Conservation (phyloP, 2,113 vertebrate genomes). For the Ancistrus triradiatus region DNA sequence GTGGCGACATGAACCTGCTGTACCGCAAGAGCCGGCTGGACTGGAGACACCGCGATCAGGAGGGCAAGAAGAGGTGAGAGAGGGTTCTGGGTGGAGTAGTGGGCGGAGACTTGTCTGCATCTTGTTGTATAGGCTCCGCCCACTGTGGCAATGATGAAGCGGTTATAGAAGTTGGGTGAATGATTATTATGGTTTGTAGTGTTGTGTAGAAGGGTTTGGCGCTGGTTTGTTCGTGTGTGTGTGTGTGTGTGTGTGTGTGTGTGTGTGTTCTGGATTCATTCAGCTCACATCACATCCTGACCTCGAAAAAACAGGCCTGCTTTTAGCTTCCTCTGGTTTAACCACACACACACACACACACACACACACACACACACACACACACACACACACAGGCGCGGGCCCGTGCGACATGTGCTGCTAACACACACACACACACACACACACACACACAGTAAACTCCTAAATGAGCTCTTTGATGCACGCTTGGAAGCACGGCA, state of each 20-base stretch:
- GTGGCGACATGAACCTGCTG: conserved; percentile 77
- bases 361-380: background rate
- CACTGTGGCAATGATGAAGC: no score
- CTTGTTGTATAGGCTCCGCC: no score
- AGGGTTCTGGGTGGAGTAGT: background rate
- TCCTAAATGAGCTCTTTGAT: conserved; percentile 48
- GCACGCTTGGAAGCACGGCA: conserved; percentile 36
- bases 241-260: no score
- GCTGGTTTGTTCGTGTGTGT: no score
- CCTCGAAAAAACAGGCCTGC: no score
- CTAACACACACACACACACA: conserved; percentile 31
- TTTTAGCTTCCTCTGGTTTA: conserved; percentile 49
- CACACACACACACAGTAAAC: conserved; percentile 43
- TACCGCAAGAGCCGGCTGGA: conserved; percentile 77
- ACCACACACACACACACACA: conserved; percentile 46
- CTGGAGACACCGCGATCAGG: conserved; percentile 74
- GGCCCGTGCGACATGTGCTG: conserved; percentile 21
- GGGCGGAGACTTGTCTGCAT: no score
- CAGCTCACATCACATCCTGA: no score
- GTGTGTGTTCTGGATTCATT: no score
- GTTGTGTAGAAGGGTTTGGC: no score
- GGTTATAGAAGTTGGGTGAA: no score
- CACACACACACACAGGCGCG: background rate
- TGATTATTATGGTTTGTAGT: no score
- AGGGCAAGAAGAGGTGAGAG: conserved; percentile 72